Evolutionary conservation across 2,113 vertebrate genomes (phyloP).

Genomic region (Dasyornis broadbenti): DNA sequence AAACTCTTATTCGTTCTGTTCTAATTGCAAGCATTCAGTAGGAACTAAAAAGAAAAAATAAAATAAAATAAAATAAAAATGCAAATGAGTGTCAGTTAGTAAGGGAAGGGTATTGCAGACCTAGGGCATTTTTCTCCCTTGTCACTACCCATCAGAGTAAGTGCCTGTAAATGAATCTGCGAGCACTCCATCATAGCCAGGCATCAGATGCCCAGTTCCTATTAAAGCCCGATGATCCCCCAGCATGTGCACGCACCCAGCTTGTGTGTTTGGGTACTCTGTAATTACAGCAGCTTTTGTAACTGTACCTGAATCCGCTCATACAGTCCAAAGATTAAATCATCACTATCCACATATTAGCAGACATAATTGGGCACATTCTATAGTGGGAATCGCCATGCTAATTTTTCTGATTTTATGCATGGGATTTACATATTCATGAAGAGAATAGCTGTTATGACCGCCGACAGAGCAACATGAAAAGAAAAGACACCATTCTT

Average conservation of each 20-base stretch:
- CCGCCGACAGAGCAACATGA: conserved; percentile 62
- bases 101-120: conserved; percentile 51
- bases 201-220: conserved; percentile 36
- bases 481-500: conserved; percentile 63
- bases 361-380: conserved; percentile 45
- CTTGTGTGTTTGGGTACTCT: conserved; percentile 12
- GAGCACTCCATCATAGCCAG: not conserved
- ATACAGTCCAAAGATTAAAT: conserved; percentile 52
- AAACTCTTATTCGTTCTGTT: not conserved
- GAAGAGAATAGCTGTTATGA: conserved; percentile 73
- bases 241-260: not conserved
- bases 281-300: conserved; percentile 37
- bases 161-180: conserved; percentile 21
- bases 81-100: conserved; percentile 13
- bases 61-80: not conserved
- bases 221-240: conserved; percentile 10
- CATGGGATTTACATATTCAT: conserved; percentile 79
- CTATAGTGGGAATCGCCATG: conserved; percentile 44
- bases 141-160: conserved; percentile 41
- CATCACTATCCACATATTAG: conserved; percentile 48
- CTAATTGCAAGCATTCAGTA: conserved; percentile 7
- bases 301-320: conserved; percentile 34
- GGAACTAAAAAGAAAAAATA: not conserved
- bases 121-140: conserved; percentile 44
- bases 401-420: conserved; percentile 71